A percentile compares a stretch with the other conserved stretches of the same genome.
Conservation (phyloP, 1,140 invertebrate species). For the Drosophila nikananu region DNA sequence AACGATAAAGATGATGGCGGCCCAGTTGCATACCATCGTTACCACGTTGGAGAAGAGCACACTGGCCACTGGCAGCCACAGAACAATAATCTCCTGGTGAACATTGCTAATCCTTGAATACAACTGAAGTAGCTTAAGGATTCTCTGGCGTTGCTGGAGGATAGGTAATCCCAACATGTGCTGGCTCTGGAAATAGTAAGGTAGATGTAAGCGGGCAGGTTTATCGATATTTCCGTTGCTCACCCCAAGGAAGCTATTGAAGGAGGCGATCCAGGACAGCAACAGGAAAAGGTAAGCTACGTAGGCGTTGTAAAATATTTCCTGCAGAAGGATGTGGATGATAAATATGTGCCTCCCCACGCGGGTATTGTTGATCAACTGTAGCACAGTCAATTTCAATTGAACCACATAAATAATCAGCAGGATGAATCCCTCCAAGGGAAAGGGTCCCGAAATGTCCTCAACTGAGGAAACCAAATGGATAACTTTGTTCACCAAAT, state of each 20-base stretch:
- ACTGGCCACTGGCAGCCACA: constrained; percentile 26
- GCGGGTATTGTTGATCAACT: not conserved
- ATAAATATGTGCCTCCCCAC: not conserved
- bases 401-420: not conserved
- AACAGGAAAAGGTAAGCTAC: constrained; percentile 27
- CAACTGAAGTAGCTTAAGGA: not conserved
- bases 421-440: not conserved
- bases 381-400: not conserved
- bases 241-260: not conserved
- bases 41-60: constrained; percentile 6
- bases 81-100: not conserved
- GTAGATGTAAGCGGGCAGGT: not conserved
- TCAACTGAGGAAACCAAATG: not conserved
- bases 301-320: constrained; percentile 16
- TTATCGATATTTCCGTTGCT: not conserved
- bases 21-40: not conserved
- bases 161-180: too few species aligned
- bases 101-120: constrained; percentile 19
- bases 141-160: not conserved
- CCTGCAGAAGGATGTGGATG: not conserved
- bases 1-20: constrained; percentile 3
- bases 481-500: constrained; percentile 10
- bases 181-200: not conserved
- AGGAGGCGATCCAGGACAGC: constrained; percentile 7
- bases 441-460: not conserved